Conservation (phyloP, 2,113 vertebrate species). For the Colistium nudipinnis region DNA sequence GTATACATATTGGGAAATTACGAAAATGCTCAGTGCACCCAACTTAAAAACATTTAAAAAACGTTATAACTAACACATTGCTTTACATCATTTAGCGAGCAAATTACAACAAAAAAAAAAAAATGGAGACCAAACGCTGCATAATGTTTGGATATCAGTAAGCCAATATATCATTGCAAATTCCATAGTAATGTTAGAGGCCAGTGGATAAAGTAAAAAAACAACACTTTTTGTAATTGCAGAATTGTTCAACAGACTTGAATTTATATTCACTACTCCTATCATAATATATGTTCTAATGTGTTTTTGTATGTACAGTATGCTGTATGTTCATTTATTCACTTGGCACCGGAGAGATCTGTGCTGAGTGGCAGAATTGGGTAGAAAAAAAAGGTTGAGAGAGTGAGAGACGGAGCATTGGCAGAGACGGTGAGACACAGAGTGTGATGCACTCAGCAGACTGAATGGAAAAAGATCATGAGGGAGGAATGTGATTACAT, state of each 20-base stretch:
- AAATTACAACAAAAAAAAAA: too few relatives aligned
- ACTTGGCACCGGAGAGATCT: conserved; percentile 17
- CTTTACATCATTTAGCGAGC: too few relatives aligned
- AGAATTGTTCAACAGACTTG: too few relatives aligned
- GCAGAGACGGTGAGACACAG: conserved; percentile 57
- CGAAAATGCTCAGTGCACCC: too few relatives aligned
- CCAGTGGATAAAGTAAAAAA: neutral
- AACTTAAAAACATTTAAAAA: too few relatives aligned
- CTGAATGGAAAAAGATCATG: conserved; percentile 56
- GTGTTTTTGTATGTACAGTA: neutral
- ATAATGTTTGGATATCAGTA: neutral
- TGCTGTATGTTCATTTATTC: conserved; percentile 18
- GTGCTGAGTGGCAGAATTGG: conserved; percentile 32
- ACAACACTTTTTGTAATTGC: too few relatives aligned
- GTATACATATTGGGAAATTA: too few relatives aligned
- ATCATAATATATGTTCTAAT: conserved; percentile 15
- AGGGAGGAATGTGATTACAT: conserved; percentile 53
- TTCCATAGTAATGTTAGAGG: neutral
- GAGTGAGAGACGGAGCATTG: conserved; percentile 45
- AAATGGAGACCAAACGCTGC: neutral
- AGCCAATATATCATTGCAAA: neutral
- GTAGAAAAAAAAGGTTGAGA: conserved; percentile 53
- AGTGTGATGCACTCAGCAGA: conserved; percentile 51
- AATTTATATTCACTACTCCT: neutral
- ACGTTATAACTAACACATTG: too few relatives aligned